These are phyloP conservation scores for Serinus canaria DNA, from an alignment of 2,113 vertebrate genomes.

Conservation along the genomic window DNA sequence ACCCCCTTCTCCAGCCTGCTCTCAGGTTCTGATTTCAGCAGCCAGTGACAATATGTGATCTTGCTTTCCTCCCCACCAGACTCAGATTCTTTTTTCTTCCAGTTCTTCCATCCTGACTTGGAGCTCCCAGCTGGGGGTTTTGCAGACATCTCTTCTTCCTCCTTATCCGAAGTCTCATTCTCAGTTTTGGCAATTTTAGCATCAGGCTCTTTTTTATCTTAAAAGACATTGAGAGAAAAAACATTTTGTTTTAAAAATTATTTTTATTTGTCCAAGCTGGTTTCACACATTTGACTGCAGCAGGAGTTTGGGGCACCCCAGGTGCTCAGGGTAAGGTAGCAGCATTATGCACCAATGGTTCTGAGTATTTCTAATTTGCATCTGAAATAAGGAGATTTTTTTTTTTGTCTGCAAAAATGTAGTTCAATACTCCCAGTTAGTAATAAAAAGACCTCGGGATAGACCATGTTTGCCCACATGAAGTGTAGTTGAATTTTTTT, in stretches of 20 bases:
- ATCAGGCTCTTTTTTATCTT: constrained; percentile 61
- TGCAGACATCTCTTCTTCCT: constrained; percentile 32
- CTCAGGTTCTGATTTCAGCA: constrained; percentile 97
- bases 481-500: background rate
- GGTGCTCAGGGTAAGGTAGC: background rate
- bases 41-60: constrained; percentile 75
- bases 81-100: background rate
- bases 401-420: background rate
- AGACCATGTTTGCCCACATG: background rate
- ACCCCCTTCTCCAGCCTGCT: constrained; percentile 90
- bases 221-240: background rate
- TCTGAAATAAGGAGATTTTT: background rate
- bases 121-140: constrained; percentile 12
- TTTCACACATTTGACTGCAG: background rate
- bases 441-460: background rate
- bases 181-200: constrained; percentile 58
- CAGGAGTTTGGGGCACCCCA: background rate
- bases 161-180: background rate
- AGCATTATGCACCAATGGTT: background rate
- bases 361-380: background rate
- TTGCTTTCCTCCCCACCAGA: background rate
- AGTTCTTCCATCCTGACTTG: constrained; percentile 32
- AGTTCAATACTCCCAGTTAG: background rate
- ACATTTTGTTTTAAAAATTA: background rate
- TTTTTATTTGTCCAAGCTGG: background rate